A percentile compares a stretch with the other conserved stretches of the same genome.
Evolutionary conservation across 2,888 invertebrate genomes (phyloP).

Genomic region (Sinelater perroti): DNA sequence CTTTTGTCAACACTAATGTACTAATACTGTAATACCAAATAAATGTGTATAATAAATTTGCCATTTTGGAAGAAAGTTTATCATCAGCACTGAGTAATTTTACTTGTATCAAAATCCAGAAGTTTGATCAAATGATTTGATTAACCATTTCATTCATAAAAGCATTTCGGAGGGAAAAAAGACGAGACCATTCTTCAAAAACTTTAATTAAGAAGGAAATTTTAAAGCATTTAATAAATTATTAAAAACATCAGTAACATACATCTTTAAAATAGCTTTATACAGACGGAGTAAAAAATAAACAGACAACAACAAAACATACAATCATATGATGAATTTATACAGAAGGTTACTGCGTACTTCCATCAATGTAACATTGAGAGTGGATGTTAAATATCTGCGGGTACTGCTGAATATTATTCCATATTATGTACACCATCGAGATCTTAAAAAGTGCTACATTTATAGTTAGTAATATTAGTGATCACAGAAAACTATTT

Average conservation of each 20-base stretch:
- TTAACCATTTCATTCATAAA: too few species aligned
- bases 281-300: constrained; percentile 44
- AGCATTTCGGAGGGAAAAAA: too few species aligned
- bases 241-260: constrained; percentile 30
- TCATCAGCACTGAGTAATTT: too few species aligned
- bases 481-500: constrained; percentile 53
- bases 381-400: constrained; percentile 49
- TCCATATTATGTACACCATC: constrained; percentile 51
- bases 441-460: constrained; percentile 52
- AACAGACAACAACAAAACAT: constrained; percentile 47
- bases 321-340: constrained; percentile 40
- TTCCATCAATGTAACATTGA: constrained; percentile 48
- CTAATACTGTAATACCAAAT: too few species aligned
- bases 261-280: constrained; percentile 29
- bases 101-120: too few species aligned
- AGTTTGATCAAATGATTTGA: too few species aligned
- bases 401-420: constrained; percentile 48
- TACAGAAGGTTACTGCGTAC: constrained; percentile 25
- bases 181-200: constrained; percentile 44
- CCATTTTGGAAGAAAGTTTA: too few species aligned
- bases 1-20: too few species aligned
- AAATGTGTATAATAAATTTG: too few species aligned
- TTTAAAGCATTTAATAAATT: constrained; percentile 34
- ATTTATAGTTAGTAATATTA: constrained; percentile 47
- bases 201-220: constrained; percentile 37